Percentiles rank a stretch among this genome's conserved stretches.
Conservation (phyloP, 2,113 vertebrate genomes). For the Xiphorhynchus elegans region DNA sequence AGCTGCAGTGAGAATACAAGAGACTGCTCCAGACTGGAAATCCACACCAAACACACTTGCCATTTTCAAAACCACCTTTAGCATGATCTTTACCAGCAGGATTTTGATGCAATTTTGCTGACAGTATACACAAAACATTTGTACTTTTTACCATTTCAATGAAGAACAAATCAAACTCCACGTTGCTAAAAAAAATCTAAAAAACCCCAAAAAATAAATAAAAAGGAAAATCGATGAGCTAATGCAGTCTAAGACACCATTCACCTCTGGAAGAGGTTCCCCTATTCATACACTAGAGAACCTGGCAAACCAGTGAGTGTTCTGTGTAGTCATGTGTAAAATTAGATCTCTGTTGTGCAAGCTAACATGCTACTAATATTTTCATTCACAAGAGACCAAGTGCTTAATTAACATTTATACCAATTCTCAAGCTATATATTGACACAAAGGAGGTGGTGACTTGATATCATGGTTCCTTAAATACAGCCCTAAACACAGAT, state of each 20-base stretch:
- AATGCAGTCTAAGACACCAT: neutral
- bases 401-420: constrained; percentile 57
- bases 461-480: neutral
- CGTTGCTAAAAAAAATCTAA: neutral
- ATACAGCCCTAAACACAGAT: neutral
- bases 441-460: constrained; percentile 23
- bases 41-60: neutral
- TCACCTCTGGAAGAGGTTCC: neutral
- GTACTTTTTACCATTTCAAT: neutral
- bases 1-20: neutral
- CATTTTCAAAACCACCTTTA: neutral
- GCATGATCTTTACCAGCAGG: neutral
- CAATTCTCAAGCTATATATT: constrained; percentile 28
- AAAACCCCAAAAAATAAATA: too few species aligned
- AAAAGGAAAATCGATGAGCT: neutral
- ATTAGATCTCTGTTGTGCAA: constrained; percentile 39
- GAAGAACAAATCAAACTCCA: neutral
- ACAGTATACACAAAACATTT: neutral
- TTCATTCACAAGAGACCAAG: constrained; percentile 49
- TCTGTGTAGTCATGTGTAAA: constrained; percentile 44
- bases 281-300: neutral
- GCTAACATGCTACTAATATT: constrained; percentile 38
- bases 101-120: neutral
- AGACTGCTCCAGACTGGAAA: neutral
- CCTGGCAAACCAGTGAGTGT: neutral